Evolutionary conservation across 1,140 invertebrate species (phyloP), one percentile per base, ranked within the genome.

Genomic region (Drosophila virilis): DNA sequence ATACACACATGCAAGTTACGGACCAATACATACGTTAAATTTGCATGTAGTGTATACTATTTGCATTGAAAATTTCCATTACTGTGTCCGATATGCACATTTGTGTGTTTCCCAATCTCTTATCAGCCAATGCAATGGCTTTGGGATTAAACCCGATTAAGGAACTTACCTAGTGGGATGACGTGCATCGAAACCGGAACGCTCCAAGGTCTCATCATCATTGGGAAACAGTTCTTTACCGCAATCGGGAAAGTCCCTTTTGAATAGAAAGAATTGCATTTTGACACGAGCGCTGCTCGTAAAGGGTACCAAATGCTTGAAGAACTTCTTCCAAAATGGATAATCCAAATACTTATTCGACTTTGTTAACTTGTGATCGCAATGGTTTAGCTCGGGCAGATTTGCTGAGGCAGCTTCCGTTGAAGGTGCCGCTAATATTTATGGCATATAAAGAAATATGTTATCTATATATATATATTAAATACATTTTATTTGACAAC

Each of bases 211-310:
- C 42, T 83, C 79, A 62, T 78, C 67, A 74, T 91, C 82, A 28
- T 77, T 80, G 6, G 80, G 43, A 9, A 78, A 66, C 10, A 92
- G 66, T 68, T 92, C 91, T 8, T 74, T 77, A 48, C 91, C 91
- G 46, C 91, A 92, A 37, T 91, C 84, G 0, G 91, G 83, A 45
- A 92, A 92, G 17, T 91, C 88, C 33, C 79, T 51, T 59, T 92
- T 92, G 51, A 91, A 92, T 7, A 92, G 66, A 58, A 73, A 90
- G 68, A 91, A 92, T 51, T 91, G 78, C 91, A 92, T 90, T 69
- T 88, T 91, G 4, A 90, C 82, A 6, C 77, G 60, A 8, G 74
- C 38, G 2, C 69, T 77, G 15, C 76, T 76, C 1, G 68, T 78
- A 43, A 92, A 92, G 4, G 91, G 91, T 33, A 90, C 74, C 76